A percentile compares a stretch with the other conserved stretches of the same genome.
Conservation (phyloP, 2,888 invertebrate species). For the Desoria tigrina region DNA sequence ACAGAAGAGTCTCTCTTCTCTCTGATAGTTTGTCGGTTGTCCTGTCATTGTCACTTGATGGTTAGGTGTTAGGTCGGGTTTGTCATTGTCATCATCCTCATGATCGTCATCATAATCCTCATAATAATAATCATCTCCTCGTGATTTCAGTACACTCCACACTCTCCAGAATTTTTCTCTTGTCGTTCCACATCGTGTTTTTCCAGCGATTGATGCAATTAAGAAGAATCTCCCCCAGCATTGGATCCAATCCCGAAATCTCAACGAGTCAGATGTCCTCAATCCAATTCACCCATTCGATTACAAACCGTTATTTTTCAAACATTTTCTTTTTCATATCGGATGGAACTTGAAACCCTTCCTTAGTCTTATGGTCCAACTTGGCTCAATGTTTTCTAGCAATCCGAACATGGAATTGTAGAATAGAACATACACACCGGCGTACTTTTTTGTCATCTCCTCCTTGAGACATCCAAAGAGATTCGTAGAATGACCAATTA, state of each 20-base stretch:
- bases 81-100: constrained; percentile 20
- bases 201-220: constrained; percentile 53
- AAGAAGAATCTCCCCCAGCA: constrained; percentile 20
- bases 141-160: constrained; percentile 34
- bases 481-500: no score
- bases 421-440: no score
- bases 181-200: constrained; percentile 45
- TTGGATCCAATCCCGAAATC: background rate
- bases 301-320: background rate
- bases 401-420: no score
- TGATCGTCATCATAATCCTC: constrained; percentile 15
- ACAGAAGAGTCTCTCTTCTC: background rate
- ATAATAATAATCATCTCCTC: constrained; percentile 20
- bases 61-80: constrained; percentile 12
- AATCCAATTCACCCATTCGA: constrained; percentile 4
- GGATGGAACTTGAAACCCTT: no score
- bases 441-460: no score
- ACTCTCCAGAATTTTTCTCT: constrained; percentile 22
- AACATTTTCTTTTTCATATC: no score
- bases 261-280: constrained; percentile 3
- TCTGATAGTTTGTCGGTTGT: background rate
- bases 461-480: no score
- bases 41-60: constrained; percentile 21
- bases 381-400: no score
- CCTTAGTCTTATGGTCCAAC: no score